Evolutionary conservation across 2,113 vertebrate species (phyloP).

Genomic region (Colaptes auratus): DNA sequence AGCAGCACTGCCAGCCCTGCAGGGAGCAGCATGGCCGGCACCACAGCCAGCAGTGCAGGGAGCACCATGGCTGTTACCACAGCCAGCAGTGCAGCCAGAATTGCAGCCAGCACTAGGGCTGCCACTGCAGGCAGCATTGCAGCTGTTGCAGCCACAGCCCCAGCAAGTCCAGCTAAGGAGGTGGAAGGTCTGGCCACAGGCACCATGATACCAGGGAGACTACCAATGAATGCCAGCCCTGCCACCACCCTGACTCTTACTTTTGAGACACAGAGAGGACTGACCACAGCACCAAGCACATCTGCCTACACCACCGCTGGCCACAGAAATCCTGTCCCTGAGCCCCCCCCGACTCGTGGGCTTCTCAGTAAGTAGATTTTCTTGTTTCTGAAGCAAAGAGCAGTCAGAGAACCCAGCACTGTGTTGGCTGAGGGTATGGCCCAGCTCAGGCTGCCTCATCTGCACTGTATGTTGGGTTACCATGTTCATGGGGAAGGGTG

Average conservation of each 20-base stretch:
- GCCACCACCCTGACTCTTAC: neutral
- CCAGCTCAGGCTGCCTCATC: accelerated
- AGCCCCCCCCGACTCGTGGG: neutral
- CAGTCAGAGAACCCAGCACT: neutral
- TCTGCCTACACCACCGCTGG: neutral
- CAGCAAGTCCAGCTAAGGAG: neutral
- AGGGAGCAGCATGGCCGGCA: too few species aligned
- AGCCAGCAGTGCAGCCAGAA: too few species aligned
- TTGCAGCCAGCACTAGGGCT: too few species aligned
- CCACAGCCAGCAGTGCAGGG: neutral
- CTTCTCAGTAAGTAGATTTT: conserved; percentile 23
- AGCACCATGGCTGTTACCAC: accelerated
- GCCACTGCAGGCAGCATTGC: accelerated
- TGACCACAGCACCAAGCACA: neutral
- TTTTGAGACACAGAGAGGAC: neutral
- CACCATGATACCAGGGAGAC: accelerated
- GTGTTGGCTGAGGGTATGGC: accelerated
- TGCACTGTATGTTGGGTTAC: accelerated
- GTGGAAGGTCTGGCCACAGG: accelerated
- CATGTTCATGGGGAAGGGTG: neutral
- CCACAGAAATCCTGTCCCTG: neutral
- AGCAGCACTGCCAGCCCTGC: too few species aligned
- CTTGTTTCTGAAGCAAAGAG: neutral
- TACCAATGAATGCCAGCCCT: neutral
- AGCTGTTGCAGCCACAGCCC: neutral